Conservation (phyloP, 2,113 vertebrate genomes). For the Ptilorrhoa leucosticta region DNA sequence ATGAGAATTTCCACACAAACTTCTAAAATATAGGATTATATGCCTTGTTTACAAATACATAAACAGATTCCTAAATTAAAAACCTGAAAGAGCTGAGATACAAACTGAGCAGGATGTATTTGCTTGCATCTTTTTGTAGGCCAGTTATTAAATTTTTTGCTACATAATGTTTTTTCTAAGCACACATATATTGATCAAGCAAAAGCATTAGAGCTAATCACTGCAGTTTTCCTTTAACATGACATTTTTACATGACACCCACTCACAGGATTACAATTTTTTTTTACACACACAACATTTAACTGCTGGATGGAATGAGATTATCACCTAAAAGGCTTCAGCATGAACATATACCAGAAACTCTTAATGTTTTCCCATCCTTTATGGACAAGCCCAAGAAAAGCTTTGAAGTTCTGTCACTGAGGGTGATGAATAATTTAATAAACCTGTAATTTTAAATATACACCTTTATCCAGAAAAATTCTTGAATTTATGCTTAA, state of each 20-base stretch:
- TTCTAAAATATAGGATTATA: background rate
- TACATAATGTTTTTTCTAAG: conserved; percentile 13
- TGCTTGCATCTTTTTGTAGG: background rate
- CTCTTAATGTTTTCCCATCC: background rate
- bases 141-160: background rate
- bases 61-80: background rate
- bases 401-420: background rate
- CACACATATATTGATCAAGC: conserved; percentile 22
- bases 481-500: background rate
- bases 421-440: background rate
- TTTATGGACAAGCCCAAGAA: background rate
- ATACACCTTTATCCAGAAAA: background rate
- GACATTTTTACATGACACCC: conserved; percentile 35
- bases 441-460: background rate
- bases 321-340: conserved; percentile 23
- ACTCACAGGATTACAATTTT: conserved; percentile 40
- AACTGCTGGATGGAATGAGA: conserved; percentile 43
- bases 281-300: conserved; percentile 55
- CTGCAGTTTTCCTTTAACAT: conserved; percentile 36
- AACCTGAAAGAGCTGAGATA: background rate
- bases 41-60: background rate
- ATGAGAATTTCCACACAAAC: background rate
- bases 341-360: background rate
- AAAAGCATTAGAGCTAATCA: conserved; percentile 41
- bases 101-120: background rate